Evolutionary conservation across 1,140 invertebrate genomes (phyloP).

Genomic region (Chrysomallon squamiferum): DNA sequence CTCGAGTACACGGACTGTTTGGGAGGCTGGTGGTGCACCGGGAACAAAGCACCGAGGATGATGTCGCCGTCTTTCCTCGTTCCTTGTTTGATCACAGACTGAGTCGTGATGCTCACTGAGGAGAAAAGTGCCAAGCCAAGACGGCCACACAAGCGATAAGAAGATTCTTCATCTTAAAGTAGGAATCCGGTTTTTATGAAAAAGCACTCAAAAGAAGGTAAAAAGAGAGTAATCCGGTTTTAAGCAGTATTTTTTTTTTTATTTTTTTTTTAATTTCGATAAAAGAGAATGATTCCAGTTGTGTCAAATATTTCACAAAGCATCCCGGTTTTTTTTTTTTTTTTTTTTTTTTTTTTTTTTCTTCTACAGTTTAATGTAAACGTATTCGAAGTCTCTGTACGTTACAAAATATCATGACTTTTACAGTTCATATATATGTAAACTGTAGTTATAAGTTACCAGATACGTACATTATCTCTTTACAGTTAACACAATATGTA

Average conservation of each 20-base stretch:
- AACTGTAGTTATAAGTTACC: too few species aligned
- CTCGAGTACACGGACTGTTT: conserved; percentile 46
- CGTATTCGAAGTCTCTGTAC: too few species aligned
- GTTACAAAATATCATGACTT: too few species aligned
- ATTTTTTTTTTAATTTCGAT: not conserved
- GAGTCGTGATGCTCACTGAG: not conserved
- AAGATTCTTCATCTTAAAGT: not conserved
- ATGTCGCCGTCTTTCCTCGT: conserved; percentile 72
- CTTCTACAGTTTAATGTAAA: too few species aligned
- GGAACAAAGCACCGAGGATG: conserved; percentile 77
- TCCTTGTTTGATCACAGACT: not conserved
- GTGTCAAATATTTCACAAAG: too few species aligned
- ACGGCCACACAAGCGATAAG: not conserved
- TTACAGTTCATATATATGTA: too few species aligned
- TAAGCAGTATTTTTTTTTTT: not conserved
- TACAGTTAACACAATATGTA: too few species aligned
- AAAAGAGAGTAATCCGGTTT: not conserved
- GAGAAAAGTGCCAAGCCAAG: not conserved
- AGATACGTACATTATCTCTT: too few species aligned
- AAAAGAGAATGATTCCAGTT: too few species aligned
- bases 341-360: too few species aligned
- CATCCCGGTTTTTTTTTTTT: too few species aligned
- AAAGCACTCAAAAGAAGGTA: too few species aligned
- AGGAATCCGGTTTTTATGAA: not conserved
- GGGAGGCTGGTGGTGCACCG: conserved; percentile 74